Evolutionary conservation across 2,797 vertebrate species (phyloP), one percentile per base, ranked within the genome.

Genomic region (Microchirus variegatus): DNA sequence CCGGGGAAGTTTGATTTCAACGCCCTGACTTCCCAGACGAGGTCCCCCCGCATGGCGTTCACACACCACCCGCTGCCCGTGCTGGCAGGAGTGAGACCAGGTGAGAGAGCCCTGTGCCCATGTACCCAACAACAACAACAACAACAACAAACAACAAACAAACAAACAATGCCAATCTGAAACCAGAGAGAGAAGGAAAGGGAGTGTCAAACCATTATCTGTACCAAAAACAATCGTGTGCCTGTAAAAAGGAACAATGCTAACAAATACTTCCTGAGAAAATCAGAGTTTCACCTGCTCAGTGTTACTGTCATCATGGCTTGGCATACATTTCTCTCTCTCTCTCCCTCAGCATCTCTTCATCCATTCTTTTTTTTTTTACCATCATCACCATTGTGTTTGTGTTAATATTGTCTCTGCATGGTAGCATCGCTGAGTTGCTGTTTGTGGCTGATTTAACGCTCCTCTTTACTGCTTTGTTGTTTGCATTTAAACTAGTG

Each of bases 61-160:
- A 96, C 95, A 90, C 96, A 97, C 92, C 96, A 98, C 94, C 95
- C 96, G 83, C 95, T 98, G 95, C 96, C 96, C 83, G 94, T 98
- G 93, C 94, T 98, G 93, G 95, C 96, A 87, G 96, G 96, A 93
- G 95, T 96, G 93, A 95, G 96, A 96, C 96, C 96, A 96, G 96
- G 96, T 97, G 96, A 97, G 96, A 97, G 96, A 93, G 82, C 70
- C 75, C 83, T 85, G 82, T n/a, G n/a, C n/a, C 86, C 84, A 82
- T 79, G 70, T 89, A 81, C 69, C 80, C 77, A 63, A 80, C 75
- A 71, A 69, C 62, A n/a, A n/a, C n/a, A n/a, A n/a, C n/a, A n/a
- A n/a, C n/a, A n/a, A n/a, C n/a, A n/a, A n/a, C n/a, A n/a, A n/a
- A n/a, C n/a, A n/a, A n/a, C n/a, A n/a, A n/a, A n/a, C n/a, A n/a